These are phyloP conservation scores for Scolanthus callimorphus DNA, from an alignment of 92 coral and sea anemone genomes.

Conservation along the genomic window DNA sequence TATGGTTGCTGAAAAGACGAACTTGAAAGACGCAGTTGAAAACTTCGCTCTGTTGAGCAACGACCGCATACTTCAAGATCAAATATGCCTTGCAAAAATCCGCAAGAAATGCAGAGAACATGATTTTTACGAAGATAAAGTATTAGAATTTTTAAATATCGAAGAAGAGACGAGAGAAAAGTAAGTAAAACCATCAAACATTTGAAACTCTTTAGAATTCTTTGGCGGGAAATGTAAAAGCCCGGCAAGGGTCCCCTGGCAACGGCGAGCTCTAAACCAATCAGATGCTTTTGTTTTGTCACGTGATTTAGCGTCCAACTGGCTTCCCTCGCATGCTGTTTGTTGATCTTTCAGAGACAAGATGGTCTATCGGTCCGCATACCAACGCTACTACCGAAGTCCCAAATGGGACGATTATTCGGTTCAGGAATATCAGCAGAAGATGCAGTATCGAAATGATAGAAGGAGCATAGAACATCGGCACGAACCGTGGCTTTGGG, in stretches of 20 bases:
- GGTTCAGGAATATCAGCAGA: constrained; percentile 68
- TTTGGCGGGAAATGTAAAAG: constrained; percentile 67
- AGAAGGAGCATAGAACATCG: constrained; percentile 92
- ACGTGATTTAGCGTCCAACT: constrained; percentile 32
- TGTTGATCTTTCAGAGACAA: constrained; percentile 15
- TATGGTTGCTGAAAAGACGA: too few species aligned
- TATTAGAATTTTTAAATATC: not conserved
- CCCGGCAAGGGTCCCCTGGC: constrained; percentile 46
- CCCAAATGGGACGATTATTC: constrained; percentile 92
- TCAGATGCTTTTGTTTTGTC: constrained; percentile 10
- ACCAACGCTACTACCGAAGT: constrained; percentile 56
- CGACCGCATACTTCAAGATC: too few species aligned
- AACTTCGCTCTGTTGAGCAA: too few species aligned
- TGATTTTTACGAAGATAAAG: not conserved
- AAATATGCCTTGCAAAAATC: not conserved
- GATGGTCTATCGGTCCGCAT: constrained; percentile 84
- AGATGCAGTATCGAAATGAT: constrained; percentile 77
- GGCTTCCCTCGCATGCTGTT: constrained; percentile 13
- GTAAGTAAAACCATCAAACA: not conserved
- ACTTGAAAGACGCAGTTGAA: too few species aligned
- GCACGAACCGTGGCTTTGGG: constrained; percentile 94
- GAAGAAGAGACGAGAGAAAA: not conserved
- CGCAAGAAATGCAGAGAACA: not conserved
- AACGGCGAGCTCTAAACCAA: constrained; percentile 47
- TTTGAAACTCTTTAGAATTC: not conserved